A percentile compares a stretch with the other conserved stretches of the same genome.
phyloP scores from a whole-genome alignment of 92 coral and sea anemone genomes.

The Siderastrea siderea region DNA sequence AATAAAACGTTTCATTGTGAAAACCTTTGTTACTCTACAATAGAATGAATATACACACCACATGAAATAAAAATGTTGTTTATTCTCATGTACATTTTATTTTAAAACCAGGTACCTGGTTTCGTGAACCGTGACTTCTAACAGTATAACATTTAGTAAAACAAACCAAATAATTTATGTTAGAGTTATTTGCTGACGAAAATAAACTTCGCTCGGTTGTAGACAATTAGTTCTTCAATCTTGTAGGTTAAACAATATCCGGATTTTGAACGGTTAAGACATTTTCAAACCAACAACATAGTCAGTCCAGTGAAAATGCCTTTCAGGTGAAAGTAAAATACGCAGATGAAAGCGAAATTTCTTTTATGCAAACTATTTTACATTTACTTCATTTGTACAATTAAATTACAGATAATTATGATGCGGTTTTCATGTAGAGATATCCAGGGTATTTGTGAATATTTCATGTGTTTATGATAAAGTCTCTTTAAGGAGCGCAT shows the following conservation, averaged over 20 bases:
- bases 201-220: neutral
- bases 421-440: neutral
- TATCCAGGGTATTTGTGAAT: slow-evolving; percentile 17
- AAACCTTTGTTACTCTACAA: neutral
- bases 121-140: neutral
- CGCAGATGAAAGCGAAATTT: neutral
- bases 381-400: neutral
- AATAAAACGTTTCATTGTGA: neutral
- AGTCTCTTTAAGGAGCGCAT: neutral
- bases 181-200: neutral
- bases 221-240: neutral
- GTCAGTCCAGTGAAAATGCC: neutral
- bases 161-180: neutral
- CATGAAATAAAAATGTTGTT: neutral
- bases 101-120: neutral
- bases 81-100: neutral
- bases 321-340: neutral
- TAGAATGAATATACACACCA: neutral
- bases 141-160: neutral
- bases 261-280: neutral
- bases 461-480: slow-evolving; percentile 25
- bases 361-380: neutral
- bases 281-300: neutral
- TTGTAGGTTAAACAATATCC: slow-evolving; percentile 19
- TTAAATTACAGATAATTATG: neutral